These are phyloP conservation scores for Alosa sapidissima DNA, from an alignment of 2,797 vertebrate genomes.

Conservation along the genomic window DNA sequence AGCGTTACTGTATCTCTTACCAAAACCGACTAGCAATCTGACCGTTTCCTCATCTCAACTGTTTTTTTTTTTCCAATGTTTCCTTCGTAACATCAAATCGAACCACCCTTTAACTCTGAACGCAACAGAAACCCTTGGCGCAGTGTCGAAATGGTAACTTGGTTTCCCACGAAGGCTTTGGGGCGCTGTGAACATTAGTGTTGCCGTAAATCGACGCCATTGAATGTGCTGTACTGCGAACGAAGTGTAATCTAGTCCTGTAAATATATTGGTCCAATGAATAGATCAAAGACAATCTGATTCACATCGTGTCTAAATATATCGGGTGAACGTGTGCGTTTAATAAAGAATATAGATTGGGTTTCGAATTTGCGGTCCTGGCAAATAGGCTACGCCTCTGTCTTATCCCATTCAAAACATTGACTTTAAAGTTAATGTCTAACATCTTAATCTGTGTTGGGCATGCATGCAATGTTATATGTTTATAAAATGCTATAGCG, in stretches of 20 bases:
- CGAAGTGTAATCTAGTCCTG: neutral
- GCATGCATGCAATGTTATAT: too few relatives aligned
- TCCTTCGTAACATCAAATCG: neutral
- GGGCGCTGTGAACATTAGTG: neutral
- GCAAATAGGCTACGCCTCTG: neutral
- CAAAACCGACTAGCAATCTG: neutral
- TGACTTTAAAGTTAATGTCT: neutral
- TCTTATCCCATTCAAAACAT: neutral
- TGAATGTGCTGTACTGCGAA: neutral
- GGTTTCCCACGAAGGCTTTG: neutral
- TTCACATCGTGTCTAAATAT: neutral
- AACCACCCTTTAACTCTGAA: neutral
- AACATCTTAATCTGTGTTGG: neutral
- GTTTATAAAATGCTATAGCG: neutral
- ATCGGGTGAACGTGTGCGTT: neutral
- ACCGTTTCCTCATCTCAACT: neutral
- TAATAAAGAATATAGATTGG: neutral
- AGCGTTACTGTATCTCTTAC: neutral
- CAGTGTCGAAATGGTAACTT: neutral
- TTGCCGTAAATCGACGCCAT: neutral
- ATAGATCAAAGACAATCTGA: neutral
- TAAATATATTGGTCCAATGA: neutral
- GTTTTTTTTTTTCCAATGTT: neutral
- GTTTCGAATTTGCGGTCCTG: neutral
- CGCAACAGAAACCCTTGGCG: neutral